Conservation (phyloP, 2,113 vertebrate species). For the Tragulus kanchil region DNA sequence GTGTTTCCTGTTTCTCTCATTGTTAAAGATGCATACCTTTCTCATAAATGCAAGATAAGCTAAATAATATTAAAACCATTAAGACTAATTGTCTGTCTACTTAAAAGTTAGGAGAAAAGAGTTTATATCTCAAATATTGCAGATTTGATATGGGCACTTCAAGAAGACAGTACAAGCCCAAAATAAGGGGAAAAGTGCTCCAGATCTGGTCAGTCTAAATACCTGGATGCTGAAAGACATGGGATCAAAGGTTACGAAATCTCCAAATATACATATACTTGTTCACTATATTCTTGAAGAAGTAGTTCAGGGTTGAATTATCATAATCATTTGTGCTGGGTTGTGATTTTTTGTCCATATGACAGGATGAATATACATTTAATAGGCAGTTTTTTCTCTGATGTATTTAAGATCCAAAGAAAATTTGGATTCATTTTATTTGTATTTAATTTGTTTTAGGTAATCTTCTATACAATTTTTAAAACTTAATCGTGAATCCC, state of each 20-base stretch:
- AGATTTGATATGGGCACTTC: neutral
- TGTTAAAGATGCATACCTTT: neutral
- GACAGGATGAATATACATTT: neutral
- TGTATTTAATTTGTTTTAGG: neutral
- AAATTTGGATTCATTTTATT: neutral
- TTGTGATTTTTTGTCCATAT: neutral
- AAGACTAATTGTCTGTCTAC: neutral
- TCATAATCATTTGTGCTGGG: neutral
- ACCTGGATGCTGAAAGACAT: neutral
- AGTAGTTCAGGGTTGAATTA: neutral
- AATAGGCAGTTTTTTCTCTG: neutral
- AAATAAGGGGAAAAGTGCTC: neutral
- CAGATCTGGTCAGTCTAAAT: neutral
- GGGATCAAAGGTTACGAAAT: neutral
- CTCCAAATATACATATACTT: neutral
- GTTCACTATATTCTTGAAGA: neutral
- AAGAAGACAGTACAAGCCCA: neutral
- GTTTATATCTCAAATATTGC: neutral
- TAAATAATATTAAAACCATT: neutral
- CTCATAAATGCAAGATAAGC: neutral
- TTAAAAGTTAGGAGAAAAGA: neutral
- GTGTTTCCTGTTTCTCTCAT: neutral
- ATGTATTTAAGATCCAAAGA: neutral
- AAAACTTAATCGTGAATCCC: neutral
- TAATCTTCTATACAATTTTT: neutral